Evolutionary conservation across 2,113 vertebrate genomes (phyloP).

Genomic region (Neotragus moschatus): DNA sequence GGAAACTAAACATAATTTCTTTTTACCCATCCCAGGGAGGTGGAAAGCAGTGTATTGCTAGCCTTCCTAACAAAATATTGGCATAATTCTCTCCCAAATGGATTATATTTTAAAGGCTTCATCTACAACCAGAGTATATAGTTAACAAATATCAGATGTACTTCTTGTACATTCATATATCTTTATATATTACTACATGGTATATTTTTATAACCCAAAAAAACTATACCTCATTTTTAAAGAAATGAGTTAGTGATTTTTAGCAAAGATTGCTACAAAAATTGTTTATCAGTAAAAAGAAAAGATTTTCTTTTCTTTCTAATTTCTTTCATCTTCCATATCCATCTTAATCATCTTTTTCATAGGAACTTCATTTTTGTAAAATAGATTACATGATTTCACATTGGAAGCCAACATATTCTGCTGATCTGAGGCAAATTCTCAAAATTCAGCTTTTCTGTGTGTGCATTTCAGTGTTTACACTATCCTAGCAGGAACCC

Average conservation of each 20-base stretch:
- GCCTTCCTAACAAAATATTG: neutral
- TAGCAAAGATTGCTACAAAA: neutral
- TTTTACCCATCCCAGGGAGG: neutral
- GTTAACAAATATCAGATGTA: neutral
- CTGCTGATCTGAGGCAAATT: neutral
- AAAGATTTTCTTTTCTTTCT: neutral
- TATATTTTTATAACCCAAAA: neutral
- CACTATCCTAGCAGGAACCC: neutral
- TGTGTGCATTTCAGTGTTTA: slow-evolving; percentile 24
- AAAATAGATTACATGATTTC: neutral
- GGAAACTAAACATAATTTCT: neutral
- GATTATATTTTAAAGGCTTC: neutral
- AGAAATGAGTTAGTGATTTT: neutral
- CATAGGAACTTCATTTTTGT: neutral
- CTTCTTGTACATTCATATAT: neutral
- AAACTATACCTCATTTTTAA: neutral
- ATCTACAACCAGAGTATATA: neutral
- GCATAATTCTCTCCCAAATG: neutral
- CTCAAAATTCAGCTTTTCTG: neutral
- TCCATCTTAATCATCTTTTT: neutral
- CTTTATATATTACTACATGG: neutral
- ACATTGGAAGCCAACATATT: neutral
- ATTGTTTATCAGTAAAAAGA: neutral
- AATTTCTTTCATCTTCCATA: neutral
- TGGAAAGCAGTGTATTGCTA: neutral